Conservation (phyloP, 2,888 invertebrate species). For the Pristionchus entomophagus region DNA sequence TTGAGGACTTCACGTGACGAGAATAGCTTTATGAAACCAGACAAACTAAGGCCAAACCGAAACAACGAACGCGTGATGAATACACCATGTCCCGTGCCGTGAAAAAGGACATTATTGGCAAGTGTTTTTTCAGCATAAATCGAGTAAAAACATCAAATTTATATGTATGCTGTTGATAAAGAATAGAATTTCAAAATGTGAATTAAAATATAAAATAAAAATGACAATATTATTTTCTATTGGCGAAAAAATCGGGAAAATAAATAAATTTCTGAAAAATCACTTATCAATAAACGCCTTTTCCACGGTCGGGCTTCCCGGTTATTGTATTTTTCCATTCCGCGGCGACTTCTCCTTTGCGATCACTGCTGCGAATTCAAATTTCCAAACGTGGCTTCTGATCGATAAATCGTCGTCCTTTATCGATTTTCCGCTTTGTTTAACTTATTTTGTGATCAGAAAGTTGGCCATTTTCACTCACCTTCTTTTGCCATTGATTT, state of each 20-base stretch:
- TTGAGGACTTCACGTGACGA: constrained; percentile 9
- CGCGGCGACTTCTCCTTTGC: background rate
- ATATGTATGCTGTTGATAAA: too few relatives aligned
- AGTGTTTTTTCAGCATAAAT: too few relatives aligned
- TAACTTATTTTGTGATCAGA: background rate
- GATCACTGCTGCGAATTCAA: constrained; percentile 1
- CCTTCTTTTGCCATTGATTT: background rate
- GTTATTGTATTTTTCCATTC: background rate
- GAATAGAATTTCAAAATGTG: too few relatives aligned
- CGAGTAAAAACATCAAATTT: too few relatives aligned
- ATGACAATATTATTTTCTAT: background rate
- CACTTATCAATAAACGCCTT: background rate
- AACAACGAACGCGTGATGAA: background rate
- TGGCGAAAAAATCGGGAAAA: background rate
- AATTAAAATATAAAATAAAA: background rate
- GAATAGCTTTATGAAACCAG: background rate
- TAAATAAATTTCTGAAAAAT: background rate
- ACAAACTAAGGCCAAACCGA: background rate
- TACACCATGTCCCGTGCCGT: too few relatives aligned
- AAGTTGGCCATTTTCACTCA: constrained; percentile 20
- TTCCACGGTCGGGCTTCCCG: background rate
- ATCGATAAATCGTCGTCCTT: background rate
- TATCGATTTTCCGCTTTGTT: constrained; percentile 11
- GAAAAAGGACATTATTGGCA: too few relatives aligned
- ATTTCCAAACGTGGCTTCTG: background rate